phyloP scores from a whole-genome alignment of 2,888 invertebrate genomes.

The Phytoseiulus persimilis region DNA sequence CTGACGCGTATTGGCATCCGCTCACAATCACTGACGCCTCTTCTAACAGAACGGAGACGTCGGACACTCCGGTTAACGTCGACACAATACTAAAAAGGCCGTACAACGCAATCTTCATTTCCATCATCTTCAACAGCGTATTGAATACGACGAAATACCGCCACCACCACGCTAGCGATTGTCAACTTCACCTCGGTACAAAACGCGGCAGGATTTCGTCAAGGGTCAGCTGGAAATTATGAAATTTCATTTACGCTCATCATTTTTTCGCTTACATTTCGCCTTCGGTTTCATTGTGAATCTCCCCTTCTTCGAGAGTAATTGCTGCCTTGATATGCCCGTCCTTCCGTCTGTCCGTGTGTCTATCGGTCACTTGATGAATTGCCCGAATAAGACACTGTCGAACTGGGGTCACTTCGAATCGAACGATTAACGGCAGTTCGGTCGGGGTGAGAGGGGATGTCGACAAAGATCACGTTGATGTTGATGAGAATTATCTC shows the following conservation, averaged over 20 bases:
- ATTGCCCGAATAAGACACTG: background rate
- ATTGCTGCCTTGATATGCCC: background rate
- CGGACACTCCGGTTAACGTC: background rate
- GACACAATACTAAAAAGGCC: background rate
- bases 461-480: background rate
- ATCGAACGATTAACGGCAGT: background rate
- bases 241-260: slow-evolving; percentile 5
- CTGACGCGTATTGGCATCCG: background rate
- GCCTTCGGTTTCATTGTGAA: background rate
- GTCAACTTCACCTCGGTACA: background rate
- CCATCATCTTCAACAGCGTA: background rate
- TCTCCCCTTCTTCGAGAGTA: background rate
- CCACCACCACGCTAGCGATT: background rate
- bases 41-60: background rate
- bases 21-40: background rate
- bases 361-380: background rate
- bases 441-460: background rate
- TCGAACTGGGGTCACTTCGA: background rate
- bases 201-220: background rate
- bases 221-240: background rate
- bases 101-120: background rate
- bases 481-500: background rate
- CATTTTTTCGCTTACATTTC: background rate
- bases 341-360: too few species aligned
- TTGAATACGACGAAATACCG: background rate